These are phyloP conservation scores for Squalus acanthias DNA, from an alignment of 2,797 vertebrate species.

Conservation along the genomic window DNA sequence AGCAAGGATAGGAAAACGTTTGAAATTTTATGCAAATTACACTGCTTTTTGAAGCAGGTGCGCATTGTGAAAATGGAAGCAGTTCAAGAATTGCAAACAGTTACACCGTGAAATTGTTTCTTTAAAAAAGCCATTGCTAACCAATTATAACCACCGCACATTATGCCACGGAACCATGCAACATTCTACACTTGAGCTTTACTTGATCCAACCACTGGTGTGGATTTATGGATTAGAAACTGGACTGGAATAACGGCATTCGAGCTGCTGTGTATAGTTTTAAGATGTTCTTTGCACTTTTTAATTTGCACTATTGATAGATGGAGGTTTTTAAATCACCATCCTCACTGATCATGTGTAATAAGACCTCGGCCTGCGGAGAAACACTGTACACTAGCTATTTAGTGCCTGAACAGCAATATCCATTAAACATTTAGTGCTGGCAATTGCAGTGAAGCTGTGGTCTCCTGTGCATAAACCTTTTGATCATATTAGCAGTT, in stretches of 20 bases:
- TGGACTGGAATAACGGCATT: too few species aligned
- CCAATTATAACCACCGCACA: not conserved
- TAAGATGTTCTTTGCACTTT: too few species aligned
- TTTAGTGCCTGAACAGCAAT: not conserved
- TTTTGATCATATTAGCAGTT: not conserved
- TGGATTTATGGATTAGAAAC: too few species aligned
- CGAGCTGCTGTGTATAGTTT: too few species aligned
- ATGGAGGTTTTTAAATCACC: too few species aligned
- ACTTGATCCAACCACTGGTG: not conserved
- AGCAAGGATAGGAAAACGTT: not conserved
- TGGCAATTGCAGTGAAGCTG: not conserved
- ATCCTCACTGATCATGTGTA: too few species aligned
- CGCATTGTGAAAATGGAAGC: not conserved
- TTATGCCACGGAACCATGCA: not conserved
- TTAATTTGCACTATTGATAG: too few species aligned
- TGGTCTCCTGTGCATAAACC: not conserved
- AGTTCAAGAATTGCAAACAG: not conserved
- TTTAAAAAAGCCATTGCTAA: not conserved
- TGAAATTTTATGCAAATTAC: constrained; percentile 7
- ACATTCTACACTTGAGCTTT: not conserved
- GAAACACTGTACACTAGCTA: not conserved
- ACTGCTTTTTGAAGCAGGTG: not conserved
- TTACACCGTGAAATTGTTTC: not conserved
- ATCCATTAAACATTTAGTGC: not conserved
- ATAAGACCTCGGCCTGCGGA: not conserved